Evolutionary conservation across 2,888 invertebrate species (phyloP).

Genomic region (Lathronympha strigana): DNA sequence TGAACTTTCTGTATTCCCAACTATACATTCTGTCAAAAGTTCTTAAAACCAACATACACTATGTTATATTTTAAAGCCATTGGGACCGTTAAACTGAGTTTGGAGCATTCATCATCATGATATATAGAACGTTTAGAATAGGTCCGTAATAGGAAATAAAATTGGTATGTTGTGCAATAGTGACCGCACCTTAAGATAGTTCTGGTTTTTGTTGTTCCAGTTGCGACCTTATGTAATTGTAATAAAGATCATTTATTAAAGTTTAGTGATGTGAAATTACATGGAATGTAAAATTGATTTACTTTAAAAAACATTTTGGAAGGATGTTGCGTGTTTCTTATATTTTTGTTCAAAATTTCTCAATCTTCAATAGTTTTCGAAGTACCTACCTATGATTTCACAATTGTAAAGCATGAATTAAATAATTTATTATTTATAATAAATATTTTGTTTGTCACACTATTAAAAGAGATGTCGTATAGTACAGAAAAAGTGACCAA

Average conservation of each 20-base stretch:
- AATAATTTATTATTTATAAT: too few species aligned
- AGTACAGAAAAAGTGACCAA: too few species aligned
- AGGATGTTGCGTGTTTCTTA: too few species aligned
- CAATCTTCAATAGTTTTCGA: too few species aligned
- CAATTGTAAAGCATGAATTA: too few species aligned
- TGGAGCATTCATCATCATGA: constrained; percentile 32
- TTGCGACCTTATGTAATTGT: not conserved
- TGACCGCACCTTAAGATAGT: constrained; percentile 7
- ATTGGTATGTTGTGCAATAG: constrained; percentile 22
- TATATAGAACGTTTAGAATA: constrained; percentile 12
- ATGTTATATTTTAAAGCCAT: constrained; percentile 18
- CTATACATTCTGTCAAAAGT: constrained; percentile 22
- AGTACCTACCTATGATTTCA: too few species aligned
- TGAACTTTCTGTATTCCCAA: constrained; percentile 14
- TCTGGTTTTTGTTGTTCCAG: not conserved
- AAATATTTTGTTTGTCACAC: too few species aligned
- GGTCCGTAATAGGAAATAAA: constrained; percentile 16
- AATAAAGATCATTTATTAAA: constrained; percentile 1
- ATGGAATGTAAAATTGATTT: not conserved
- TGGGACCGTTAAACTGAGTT: constrained; percentile 11
- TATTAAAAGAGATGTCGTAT: too few species aligned
- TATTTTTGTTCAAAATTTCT: too few species aligned
- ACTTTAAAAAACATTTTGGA: too few species aligned
- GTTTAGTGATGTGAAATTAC: not conserved
- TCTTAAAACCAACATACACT: constrained; percentile 21